A percentile compares a stretch with the other conserved stretches of the same genome.
phyloP scores from a whole-genome alignment of 2,797 vertebrate species.

The Yasuhikotakia modesta region DNA sequence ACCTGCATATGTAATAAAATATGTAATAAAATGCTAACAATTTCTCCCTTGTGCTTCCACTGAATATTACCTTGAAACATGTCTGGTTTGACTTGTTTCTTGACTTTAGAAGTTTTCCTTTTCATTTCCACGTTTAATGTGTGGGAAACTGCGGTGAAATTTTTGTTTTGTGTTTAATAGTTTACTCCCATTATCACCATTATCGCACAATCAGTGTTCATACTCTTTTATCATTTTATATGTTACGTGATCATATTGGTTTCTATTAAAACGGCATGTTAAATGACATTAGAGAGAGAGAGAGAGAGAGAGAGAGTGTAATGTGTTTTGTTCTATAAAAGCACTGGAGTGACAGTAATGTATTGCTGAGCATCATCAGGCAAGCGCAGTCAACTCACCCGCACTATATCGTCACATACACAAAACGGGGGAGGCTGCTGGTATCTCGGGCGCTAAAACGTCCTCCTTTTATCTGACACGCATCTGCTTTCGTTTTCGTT shows the following conservation, averaged over 20 bases:
- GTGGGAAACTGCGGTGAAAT: not conserved
- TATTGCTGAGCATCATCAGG: conserved; percentile 23
- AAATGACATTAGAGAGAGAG: not conserved
- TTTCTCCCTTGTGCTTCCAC: not conserved
- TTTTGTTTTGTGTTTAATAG: not conserved
- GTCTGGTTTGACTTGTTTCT: too few relatives aligned
- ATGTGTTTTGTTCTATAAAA: conserved; percentile 25
- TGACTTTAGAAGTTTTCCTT: not conserved
- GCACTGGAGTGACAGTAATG: conserved; percentile 32
- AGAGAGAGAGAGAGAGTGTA: too few relatives aligned
- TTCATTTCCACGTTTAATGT: not conserved
- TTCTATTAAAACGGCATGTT: not conserved
- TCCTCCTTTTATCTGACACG: not conserved
- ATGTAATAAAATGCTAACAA: not conserved
- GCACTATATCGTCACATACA: conserved; percentile 9
- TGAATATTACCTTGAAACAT: too few relatives aligned
- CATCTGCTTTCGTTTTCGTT: conserved; percentile 24
- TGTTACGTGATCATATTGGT: not conserved
- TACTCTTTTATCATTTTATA: not conserved
- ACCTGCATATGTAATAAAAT: too few relatives aligned
- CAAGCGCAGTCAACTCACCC: conserved; percentile 29
- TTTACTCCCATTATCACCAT: not conserved
- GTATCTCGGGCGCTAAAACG: conserved; percentile 30
- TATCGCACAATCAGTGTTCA: not conserved
- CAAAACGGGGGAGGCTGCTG: conserved; percentile 20